A percentile compares a stretch with the other conserved stretches of the same genome.
Conservation (phyloP, 2,888 invertebrate genomes). For the Neoascia interrupta region DNA sequence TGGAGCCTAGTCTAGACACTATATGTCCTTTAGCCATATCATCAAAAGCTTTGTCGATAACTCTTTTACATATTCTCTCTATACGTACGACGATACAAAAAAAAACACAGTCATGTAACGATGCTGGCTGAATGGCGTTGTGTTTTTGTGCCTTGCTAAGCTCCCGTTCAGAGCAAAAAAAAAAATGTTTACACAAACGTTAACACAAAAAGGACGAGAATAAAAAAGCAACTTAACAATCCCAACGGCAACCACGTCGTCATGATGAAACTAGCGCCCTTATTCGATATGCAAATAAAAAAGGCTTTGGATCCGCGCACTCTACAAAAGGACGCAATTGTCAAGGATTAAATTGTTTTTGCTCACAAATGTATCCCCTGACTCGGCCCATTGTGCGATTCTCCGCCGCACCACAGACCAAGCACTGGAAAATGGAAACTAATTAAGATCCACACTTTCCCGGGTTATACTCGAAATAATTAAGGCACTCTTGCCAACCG, state of each 20-base stretch:
- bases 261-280: background rate
- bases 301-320: background rate
- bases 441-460: conserved; percentile 47
- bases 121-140: background rate
- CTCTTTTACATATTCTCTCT: background rate
- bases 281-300: conserved; percentile 32
- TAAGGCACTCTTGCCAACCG: conserved; percentile 1
- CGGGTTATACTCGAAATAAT: conserved; percentile 30
- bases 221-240: conserved; percentile 5
- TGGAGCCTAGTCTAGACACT: too few species aligned
- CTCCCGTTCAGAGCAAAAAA: background rate
- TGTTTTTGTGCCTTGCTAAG: background rate
- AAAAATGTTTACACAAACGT: background rate
- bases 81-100: too few species aligned
- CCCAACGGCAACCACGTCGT: background rate
- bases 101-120: too few species aligned
- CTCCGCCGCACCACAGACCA: background rate
- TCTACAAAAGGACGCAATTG: background rate
- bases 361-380: background rate
- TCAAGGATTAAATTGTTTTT: conserved; percentile 12
- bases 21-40: too few species aligned
- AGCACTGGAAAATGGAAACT: conserved; percentile 43
- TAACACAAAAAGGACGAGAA: background rate
- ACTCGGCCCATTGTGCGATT: conserved; percentile 1
- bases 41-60: background rate